phyloP scores from a whole-genome alignment of 2,797 vertebrate genomes.

The Acanthurus leucopareius region DNA sequence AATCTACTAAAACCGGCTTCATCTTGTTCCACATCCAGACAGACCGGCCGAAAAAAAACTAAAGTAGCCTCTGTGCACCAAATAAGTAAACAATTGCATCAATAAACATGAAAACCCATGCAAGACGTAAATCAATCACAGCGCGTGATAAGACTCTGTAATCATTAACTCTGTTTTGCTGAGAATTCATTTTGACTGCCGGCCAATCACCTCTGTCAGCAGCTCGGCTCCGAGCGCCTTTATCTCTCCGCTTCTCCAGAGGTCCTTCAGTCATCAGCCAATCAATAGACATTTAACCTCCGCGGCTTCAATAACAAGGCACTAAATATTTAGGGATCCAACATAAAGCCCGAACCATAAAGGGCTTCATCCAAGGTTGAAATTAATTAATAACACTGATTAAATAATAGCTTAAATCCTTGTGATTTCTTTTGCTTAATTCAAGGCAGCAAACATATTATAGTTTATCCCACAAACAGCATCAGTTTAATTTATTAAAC shows the following conservation, averaged over 20 bases:
- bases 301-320: conserved; percentile 57
- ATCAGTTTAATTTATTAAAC: neutral
- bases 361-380: neutral
- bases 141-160: conserved; percentile 85
- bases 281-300: conserved; percentile 74
- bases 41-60: conserved; percentile 50
- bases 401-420: neutral
- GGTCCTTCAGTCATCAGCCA: conserved; percentile 63
- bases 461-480: no score
- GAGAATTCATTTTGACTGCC: conserved; percentile 83
- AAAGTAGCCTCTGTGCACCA: conserved; percentile 78
- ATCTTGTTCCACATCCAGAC: conserved; percentile 34
- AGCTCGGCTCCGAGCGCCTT: conserved; percentile 68
- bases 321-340: conserved; percentile 33
- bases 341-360: neutral
- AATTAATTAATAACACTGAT: neutral
- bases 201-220: conserved; percentile 80
- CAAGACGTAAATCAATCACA: conserved; percentile 89
- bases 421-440: neutral
- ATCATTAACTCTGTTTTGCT: conserved; percentile 90
- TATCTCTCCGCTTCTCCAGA: conserved; percentile 74
- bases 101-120: conserved; percentile 90
- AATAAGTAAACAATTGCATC: conserved; percentile 95
- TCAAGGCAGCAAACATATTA: neutral
- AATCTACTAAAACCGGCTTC: conserved; percentile 19